phyloP scores from a whole-genome alignment of 2,113 vertebrate species.

The Dicrurus megarhynchus region DNA sequence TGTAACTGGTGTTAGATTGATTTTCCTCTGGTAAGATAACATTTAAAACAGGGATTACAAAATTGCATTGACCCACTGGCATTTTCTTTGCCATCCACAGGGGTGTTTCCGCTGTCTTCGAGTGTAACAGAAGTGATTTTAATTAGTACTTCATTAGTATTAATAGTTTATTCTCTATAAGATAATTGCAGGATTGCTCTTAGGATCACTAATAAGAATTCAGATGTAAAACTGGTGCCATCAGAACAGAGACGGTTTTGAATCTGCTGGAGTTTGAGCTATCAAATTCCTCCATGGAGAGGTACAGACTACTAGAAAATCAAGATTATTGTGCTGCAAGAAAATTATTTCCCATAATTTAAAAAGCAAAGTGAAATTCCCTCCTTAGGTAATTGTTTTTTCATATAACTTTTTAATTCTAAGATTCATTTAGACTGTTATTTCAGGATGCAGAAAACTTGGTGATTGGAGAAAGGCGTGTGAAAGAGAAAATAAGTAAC shows the following conservation, averaged over 20 bases:
- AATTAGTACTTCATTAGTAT: not conserved
- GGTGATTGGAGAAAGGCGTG: not conserved
- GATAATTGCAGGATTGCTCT: not conserved
- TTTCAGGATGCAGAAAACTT: not conserved
- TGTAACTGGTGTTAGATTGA: not conserved
- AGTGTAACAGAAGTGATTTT: not conserved
- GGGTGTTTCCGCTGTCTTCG: not conserved
- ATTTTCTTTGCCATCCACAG: constrained; percentile 22
- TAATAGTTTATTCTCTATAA: constrained; percentile 1
- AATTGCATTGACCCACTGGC: not conserved
- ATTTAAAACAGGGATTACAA: not conserved
- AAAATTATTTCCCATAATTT: not conserved
- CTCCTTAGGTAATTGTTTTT: not conserved
- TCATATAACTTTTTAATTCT: not conserved
- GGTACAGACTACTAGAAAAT: not conserved
- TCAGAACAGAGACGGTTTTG: not conserved
- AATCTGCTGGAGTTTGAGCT: not conserved
- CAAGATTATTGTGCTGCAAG: not conserved
- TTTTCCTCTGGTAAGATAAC: constrained; percentile 1
- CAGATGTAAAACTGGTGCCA: not conserved
- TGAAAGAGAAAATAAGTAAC: not conserved
- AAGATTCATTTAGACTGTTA: not conserved
- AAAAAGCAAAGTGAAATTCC: not conserved
- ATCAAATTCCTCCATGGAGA: not conserved
- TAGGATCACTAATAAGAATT: constrained; percentile 12